phyloP scores from a whole-genome alignment of 2,113 vertebrate genomes.

The Azemiops feae region DNA sequence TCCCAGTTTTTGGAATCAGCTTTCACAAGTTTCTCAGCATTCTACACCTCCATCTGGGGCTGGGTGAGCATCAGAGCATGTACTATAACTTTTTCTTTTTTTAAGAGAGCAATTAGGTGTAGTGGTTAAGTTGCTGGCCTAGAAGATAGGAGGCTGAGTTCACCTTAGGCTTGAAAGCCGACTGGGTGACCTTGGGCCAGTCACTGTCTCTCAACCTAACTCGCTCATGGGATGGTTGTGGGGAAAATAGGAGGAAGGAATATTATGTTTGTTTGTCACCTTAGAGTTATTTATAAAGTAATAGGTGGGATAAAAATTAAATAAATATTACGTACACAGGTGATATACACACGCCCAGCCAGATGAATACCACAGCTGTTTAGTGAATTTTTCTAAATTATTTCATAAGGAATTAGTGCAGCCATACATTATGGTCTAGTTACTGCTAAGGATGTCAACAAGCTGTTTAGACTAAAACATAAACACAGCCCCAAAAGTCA shows the following conservation, averaged over 20 bases:
- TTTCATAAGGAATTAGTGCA: slow-evolving; percentile 16
- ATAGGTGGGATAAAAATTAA: not conserved
- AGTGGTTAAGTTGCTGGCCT: not conserved
- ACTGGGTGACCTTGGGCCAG: not conserved
- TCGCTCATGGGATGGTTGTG: not conserved
- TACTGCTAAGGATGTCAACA: not conserved
- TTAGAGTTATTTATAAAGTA: not conserved
- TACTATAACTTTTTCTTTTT: not conserved
- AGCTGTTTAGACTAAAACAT: not conserved
- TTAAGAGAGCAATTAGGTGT: not conserved
- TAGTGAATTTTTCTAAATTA: slow-evolving; percentile 45
- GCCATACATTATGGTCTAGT: slow-evolving; percentile 36
- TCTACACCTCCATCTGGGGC: not conserved
- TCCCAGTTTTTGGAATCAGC: not conserved
- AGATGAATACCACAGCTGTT: slow-evolving; percentile 44
- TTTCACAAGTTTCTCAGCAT: not conserved
- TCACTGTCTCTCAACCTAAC: not conserved
- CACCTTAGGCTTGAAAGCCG: not conserved
- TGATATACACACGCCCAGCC: slow-evolving; percentile 35
- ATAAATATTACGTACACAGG: not conserved
- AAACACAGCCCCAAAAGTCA: not conserved
- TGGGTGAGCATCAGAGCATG: not conserved
- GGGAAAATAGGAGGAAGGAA: not conserved
- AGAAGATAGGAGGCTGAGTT: not conserved
- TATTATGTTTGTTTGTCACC: not conserved